Percentiles rank a stretch among this genome's conserved stretches.
phyloP scores from a whole-genome alignment of 2,888 invertebrate genomes.

The Geotrupes spiniger region DNA sequence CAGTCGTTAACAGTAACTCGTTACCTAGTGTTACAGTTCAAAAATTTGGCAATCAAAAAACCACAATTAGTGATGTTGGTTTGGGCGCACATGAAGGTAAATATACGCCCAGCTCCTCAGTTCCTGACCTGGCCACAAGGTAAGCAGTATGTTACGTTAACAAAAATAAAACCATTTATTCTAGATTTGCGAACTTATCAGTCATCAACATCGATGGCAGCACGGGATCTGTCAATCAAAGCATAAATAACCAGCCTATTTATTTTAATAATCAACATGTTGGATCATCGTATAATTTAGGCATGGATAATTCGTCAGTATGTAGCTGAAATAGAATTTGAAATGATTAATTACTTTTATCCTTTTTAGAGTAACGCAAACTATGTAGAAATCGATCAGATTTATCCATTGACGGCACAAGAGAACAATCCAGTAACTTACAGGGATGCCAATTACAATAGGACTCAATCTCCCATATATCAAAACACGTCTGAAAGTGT shows the following conservation, averaged over 20 bases:
- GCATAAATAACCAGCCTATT: constrained; percentile 52
- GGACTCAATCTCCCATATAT: constrained; percentile 56
- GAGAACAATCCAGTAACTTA: constrained; percentile 37
- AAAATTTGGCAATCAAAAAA: constrained; percentile 74
- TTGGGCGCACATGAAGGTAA: constrained; percentile 78
- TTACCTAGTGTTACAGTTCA: constrained; percentile 51
- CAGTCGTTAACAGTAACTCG: constrained; percentile 25
- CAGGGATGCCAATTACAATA: constrained; percentile 45
- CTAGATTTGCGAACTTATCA: constrained; percentile 68
- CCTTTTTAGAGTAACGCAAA: constrained; percentile 41
- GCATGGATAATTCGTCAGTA: constrained; percentile 52
- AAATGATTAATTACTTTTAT: constrained; percentile 9
- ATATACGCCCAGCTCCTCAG: constrained; percentile 72
- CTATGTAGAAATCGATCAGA: constrained; percentile 59
- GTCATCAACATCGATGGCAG: constrained; percentile 50
- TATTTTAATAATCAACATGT: constrained; percentile 57
- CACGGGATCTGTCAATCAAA: constrained; percentile 48
- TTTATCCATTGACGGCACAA: constrained; percentile 53
- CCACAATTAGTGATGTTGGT: constrained; percentile 61
- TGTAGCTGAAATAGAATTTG: constrained; percentile 22
- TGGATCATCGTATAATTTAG: constrained; percentile 51
- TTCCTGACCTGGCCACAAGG: constrained; percentile 60
- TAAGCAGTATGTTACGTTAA: constrained; percentile 29
- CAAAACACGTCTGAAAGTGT: constrained; percentile 48
- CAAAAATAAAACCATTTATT: constrained; percentile 5